Evolutionary conservation across 2,797 vertebrate genomes (phyloP), one percentile per base, ranked within the genome.

Genomic region (Pangasius mekongensis): DNA sequence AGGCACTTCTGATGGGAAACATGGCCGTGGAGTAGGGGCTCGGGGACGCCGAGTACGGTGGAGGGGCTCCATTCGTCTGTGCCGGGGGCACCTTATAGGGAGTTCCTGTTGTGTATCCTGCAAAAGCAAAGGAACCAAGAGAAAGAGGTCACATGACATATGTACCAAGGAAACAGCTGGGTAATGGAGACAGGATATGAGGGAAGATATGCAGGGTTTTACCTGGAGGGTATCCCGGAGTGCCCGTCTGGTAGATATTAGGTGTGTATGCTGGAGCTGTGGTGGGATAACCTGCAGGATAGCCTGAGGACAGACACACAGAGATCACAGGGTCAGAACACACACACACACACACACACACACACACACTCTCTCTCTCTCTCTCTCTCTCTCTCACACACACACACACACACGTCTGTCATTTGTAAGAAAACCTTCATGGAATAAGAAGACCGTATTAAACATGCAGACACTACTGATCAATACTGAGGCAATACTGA

Each of bases 1-100:
- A 99, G 98, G 98, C 98, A 99, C 98, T 99, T 98, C 98, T 97
- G 95, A 99, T 99, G 84, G 98, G 98, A 95, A 99, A 99, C 98
- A 99, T 99, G 85, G 98, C 97, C 60, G 98, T 98, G 22, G 97
- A 98, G 95, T 99, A 99, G 0, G 98, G 98, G 88, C 97, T 99
- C 3, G 98, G 98, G 58, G 97, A 98, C 0, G 98, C 97, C 73
- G 98, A 99, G 94, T 99, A 99, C 36, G 98, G 98, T 86, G 98
- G 98, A 13, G 98, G 98, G 13, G 98, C 98, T 92, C 96, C 98
- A 92, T 97, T 99, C 90, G 97, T 98, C 97, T 99, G 98, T 92
- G 97, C 97, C 2, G 98, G 98, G 85, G 98, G 97, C 90, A 99
- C 98, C 96, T 99, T 99, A 95, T 99, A 99, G 56, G 97, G 98